Evolutionary conservation across 2,113 vertebrate genomes (phyloP), one percentile per base, ranked within the genome.

Genomic region (Apodemus speciosus): DNA sequence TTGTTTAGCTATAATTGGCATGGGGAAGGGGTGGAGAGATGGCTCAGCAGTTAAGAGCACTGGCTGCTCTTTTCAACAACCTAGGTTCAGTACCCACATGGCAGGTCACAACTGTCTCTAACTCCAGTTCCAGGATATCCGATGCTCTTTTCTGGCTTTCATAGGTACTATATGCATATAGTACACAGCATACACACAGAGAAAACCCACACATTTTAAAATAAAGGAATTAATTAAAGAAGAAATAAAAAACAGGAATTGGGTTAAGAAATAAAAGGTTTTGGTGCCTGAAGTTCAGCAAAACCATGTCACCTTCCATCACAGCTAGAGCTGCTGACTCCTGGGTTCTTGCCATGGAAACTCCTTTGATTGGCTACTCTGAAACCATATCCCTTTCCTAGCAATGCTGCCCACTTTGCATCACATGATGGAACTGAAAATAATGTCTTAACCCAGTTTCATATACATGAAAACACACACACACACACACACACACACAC

Each of bases 381-480:
- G 51, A 62, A 38, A n/a, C n/a, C 87, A 68, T 79, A 93, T 53
- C 30, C 46, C 13, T 77, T 94, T 90, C 56, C 88, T 88, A 93
- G 76, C 16, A 49, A 14, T 49, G 66, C 13, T 46, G 27, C 64
- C 85, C 43, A 66, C 43, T 66, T 23, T 53, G 27, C 3, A 92
- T 77, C 40, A 86, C 25, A 69, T 68, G 16, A 76, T 86, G 77
- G 75, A 16, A 49, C 38, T 35, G 66, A 11, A 46, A 71, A 86
- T 16, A 53, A 3, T 94, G 66, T 68, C 32, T 69, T 18, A 66
- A 51, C 75, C 40, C 27, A 43, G 15, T 46, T 66, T 4, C 60
- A 85, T 14, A 49, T 21, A 85, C 21, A 18, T 49, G 81, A 35
- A 84, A 4, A 43, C 80, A 10, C 35, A 69, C 88, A 40, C n/a